phyloP scores from a whole-genome alignment of 2,797 vertebrate genomes.

The Squalus acanthias region DNA sequence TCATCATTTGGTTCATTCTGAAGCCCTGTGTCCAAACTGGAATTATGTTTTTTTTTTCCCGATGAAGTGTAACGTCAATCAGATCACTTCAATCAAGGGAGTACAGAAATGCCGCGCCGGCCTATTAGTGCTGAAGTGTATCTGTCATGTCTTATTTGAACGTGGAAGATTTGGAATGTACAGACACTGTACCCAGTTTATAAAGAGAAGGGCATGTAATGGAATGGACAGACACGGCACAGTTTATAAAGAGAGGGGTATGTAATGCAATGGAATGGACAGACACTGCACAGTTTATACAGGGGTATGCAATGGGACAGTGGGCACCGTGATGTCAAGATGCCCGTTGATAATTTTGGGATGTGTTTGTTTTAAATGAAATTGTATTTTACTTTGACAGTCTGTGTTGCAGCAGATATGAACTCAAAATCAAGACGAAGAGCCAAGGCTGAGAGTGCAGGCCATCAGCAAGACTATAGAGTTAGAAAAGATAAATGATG shows the following conservation, averaged over 20 bases:
- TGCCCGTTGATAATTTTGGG: neutral
- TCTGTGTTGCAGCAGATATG: neutral
- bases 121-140: neutral
- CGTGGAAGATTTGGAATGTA: neutral
- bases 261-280: neutral
- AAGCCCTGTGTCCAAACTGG: neutral
- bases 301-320: neutral
- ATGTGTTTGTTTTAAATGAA: too few species aligned
- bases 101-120: neutral
- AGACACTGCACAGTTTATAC: neutral
- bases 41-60: accelerated
- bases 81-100: neutral
- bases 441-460: neutral
- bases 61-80: neutral
- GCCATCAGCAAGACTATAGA: neutral
- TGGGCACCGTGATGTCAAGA: too few species aligned
- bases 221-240: neutral
- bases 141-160: neutral
- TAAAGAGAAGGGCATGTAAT: neutral
- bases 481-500: neutral
- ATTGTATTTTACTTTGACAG: neutral
- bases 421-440: neutral
- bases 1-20: neutral
- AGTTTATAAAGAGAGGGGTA: neutral
- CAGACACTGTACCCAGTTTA: too few species aligned